A percentile compares a stretch with the other conserved stretches of the same genome.
Conservation (phyloP, 2,113 vertebrate genomes). For the Loxodonta africana region DNA sequence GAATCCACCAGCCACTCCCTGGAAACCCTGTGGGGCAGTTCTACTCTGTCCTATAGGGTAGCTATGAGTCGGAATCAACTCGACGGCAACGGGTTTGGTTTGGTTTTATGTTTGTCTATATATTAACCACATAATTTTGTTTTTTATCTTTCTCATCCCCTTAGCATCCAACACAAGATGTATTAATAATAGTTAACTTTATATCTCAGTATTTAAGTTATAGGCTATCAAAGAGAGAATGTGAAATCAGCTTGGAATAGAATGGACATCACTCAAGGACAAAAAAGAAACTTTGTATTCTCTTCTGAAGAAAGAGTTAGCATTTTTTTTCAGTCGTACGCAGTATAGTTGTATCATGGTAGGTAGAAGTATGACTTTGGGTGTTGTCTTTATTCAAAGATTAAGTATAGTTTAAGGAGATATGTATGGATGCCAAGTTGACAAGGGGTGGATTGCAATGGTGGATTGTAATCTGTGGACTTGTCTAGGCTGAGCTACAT, state of each 20-base stretch:
- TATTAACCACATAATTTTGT: background rate
- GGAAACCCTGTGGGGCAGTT: too few species aligned
- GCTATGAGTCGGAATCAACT: too few species aligned
- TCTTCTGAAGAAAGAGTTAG: too few species aligned
- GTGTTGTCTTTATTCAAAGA: conserved; percentile 36
- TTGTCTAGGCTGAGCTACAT: conserved; percentile 24
- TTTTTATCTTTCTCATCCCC: background rate
- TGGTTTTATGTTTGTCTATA: background rate
- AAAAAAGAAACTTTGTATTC: background rate
- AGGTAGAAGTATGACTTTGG: background rate
- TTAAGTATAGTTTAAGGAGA: background rate
- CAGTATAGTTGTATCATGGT: background rate
- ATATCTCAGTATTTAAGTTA: background rate
- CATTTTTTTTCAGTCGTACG: too few species aligned
- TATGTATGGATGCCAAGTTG: background rate
- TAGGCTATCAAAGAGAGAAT: background rate
- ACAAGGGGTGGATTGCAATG: background rate
- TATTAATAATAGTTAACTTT: conserved; percentile 40
- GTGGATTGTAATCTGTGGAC: conserved; percentile 21
- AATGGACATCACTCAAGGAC: background rate
- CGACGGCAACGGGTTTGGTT: too few species aligned
- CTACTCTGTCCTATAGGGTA: too few species aligned
- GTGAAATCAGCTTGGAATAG: conserved; percentile 44
- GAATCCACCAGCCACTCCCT: too few species aligned
- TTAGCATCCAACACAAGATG: conserved; percentile 1